A percentile compares a stretch with the other conserved stretches of the same genome.
Conservation (phyloP, 2,888 invertebrate genomes). For the Idaea dimidiata region DNA sequence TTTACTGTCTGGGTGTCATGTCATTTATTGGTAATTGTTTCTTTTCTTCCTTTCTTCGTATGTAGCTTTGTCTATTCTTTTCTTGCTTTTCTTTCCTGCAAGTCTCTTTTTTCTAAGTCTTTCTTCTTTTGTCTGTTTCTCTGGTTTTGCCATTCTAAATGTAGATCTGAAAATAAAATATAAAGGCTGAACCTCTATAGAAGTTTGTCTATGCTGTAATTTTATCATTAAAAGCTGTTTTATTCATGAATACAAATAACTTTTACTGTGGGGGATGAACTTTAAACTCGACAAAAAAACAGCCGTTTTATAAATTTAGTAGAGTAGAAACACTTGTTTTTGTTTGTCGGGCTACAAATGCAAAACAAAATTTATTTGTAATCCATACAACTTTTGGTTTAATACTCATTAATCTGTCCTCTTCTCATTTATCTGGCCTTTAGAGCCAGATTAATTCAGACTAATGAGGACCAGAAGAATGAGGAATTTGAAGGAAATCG, state of each 20-base stretch:
- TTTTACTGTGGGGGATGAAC: background rate
- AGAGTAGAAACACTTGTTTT: too few relatives aligned
- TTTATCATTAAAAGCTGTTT: too few relatives aligned
- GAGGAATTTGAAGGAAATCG: too few relatives aligned
- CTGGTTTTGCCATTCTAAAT: background rate
- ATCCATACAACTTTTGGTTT: too few relatives aligned
- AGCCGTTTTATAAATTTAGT: too few relatives aligned
- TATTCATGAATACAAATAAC: too few relatives aligned
- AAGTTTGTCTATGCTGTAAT: too few relatives aligned
- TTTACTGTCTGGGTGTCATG: constrained; percentile 9
- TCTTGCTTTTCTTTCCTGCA: constrained; percentile 9
- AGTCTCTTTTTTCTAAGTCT: constrained; percentile 7
- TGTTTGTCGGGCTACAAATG: too few relatives aligned
- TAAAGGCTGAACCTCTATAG: background rate
- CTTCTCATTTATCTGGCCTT: constrained; percentile 4
- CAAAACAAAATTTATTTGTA: too few relatives aligned
- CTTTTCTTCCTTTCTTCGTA: constrained; percentile 7
- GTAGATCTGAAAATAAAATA: too few relatives aligned
- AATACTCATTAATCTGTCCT: background rate
- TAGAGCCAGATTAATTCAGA: constrained; percentile 6
- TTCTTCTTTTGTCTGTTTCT: constrained; percentile 6
- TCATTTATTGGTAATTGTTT: constrained; percentile 6
- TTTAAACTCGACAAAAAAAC: too few relatives aligned
- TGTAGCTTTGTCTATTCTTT: constrained; percentile 7
- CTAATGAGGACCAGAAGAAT: constrained; percentile 6